Conservation (phyloP, 1,140 invertebrate genomes). For the Diachasmimorpha longicaudata region DNA sequence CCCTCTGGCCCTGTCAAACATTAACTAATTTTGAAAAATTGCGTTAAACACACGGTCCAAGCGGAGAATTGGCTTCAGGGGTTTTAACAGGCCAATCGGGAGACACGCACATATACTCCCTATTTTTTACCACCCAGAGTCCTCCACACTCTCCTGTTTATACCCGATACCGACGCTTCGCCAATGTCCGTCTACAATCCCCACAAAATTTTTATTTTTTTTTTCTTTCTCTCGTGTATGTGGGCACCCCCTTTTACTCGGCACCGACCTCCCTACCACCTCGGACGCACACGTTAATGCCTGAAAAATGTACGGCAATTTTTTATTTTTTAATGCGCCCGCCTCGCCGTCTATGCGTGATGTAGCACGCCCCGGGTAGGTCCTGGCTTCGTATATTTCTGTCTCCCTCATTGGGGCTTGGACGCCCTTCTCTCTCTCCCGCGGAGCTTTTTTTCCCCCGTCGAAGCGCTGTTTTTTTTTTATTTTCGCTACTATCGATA, state of each 20-base stretch:
- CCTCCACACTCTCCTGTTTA: slow-evolving; percentile 1
- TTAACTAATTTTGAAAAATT: slow-evolving; percentile 57
- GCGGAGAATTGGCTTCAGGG: slow-evolving; percentile 47
- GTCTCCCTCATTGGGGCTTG: neutral
- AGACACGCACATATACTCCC: slow-evolving; percentile 40
- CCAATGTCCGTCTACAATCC: neutral
- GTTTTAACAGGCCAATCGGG: slow-evolving; percentile 51
- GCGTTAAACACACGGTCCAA: slow-evolving; percentile 43
- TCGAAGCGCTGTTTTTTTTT: slow-evolving; percentile 43
- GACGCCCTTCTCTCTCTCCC: neutral
- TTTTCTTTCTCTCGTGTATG: neutral
- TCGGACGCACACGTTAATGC: slow-evolving; percentile 59
- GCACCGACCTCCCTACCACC: slow-evolving; percentile 30
- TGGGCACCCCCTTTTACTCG: slow-evolving; percentile 17
- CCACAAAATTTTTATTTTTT: neutral
- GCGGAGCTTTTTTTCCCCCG: slow-evolving; percentile 3
- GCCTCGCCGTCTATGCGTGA: slow-evolving; percentile 56
- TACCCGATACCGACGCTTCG: neutral
- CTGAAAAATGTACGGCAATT: slow-evolving; percentile 65
- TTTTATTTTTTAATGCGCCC: slow-evolving; percentile 65
- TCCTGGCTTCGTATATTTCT: slow-evolving; percentile 21
- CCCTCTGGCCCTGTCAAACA: slow-evolving; percentile 44
- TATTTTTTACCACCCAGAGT: slow-evolving; percentile 11
- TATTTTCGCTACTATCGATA: slow-evolving; percentile 61
- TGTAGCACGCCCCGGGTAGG: slow-evolving; percentile 49